A percentile compares a stretch with the other conserved stretches of the same genome.
These are phyloP conservation scores for Auanema sp. DNA, from an alignment of 2,888 invertebrate species.

Conservation along the genomic window DNA sequence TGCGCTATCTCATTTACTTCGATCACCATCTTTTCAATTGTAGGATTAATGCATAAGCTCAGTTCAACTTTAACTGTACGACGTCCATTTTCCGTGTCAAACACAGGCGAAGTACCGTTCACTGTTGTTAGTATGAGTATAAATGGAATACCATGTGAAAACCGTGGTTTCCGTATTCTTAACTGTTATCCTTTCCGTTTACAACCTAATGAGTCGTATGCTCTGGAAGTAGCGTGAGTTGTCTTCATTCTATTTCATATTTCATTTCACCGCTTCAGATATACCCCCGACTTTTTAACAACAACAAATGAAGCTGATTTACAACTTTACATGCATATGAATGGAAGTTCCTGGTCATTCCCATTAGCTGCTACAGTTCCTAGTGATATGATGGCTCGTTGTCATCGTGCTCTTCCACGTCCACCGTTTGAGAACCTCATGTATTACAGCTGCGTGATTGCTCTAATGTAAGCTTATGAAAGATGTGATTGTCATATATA, in stretches of 20 bases:
- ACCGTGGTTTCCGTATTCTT: constrained; percentile 75
- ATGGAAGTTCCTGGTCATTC: constrained; percentile 68
- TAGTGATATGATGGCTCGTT: constrained; percentile 47
- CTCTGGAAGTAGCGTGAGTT: constrained; percentile 77
- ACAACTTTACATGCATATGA: constrained; percentile 66
- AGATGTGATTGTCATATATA: not conserved
- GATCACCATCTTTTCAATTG: constrained; percentile 3
- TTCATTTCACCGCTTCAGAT: constrained; percentile 65
- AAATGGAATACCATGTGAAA: constrained; percentile 67
- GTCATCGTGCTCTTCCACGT: constrained; percentile 74
- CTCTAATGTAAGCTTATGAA: constrained; percentile 47
- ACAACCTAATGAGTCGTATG: constrained; percentile 75
- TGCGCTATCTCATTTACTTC: constrained; percentile 51
- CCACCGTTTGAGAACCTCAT: constrained; percentile 79
- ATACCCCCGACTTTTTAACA: constrained; percentile 84
- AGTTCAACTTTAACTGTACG: constrained; percentile 76
- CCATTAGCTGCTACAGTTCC: constrained; percentile 75
- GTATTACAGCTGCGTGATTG: constrained; percentile 70
- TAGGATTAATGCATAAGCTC: constrained; percentile 63
- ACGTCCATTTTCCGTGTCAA: constrained; percentile 81
- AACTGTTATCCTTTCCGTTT: constrained; percentile 77
- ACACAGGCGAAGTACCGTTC: constrained; percentile 84
- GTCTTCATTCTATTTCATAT: not conserved
- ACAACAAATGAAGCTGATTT: constrained; percentile 73
- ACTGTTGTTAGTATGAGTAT: constrained; percentile 67